Percentiles rank a stretch among this genome's conserved stretches.
Conservation (phyloP, 1,140 invertebrate genomes). For the Mactra quadrangularis region DNA sequence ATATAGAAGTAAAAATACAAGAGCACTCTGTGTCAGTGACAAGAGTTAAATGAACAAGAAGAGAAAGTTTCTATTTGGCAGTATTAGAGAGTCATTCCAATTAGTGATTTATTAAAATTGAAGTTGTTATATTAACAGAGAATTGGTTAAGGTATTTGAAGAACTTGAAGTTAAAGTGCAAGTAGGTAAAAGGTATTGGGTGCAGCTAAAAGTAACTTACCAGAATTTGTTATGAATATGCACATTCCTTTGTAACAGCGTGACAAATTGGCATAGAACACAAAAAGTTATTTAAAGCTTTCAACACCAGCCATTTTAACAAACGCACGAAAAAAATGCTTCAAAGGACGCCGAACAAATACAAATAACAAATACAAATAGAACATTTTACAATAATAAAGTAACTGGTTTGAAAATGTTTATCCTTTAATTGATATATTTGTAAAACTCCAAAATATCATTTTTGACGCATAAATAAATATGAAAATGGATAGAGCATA, state of each 20-base stretch:
- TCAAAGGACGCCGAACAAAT: slow-evolving; percentile 7
- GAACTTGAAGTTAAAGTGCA: neutral
- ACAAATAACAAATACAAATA: slow-evolving; percentile 12
- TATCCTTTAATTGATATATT: too few species aligned
- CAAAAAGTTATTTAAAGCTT: slow-evolving; percentile 10
- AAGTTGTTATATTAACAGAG: too few species aligned
- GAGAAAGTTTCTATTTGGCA: too few species aligned
- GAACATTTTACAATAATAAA: neutral
- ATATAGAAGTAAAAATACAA: too few species aligned
- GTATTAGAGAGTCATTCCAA: neutral
- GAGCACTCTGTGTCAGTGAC: too few species aligned
- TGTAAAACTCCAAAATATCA: too few species aligned
- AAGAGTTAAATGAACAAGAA: too few species aligned
- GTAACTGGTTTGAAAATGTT: too few species aligned
- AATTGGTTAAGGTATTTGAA: too few species aligned
- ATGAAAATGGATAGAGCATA: too few species aligned
- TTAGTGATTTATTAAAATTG: slow-evolving; percentile 1
- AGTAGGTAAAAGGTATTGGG: neutral
- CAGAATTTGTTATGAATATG: slow-evolving; percentile 22
- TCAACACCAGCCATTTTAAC: slow-evolving; percentile 19
- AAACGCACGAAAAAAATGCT: neutral
- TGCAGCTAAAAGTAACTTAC: slow-evolving; percentile 30
- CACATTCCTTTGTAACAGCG: slow-evolving; percentile 17
- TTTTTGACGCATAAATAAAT: too few species aligned
- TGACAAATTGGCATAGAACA: too few species aligned